Evolutionary conservation across 2,888 invertebrate genomes (phyloP).

Genomic region (Timema cristinae): DNA sequence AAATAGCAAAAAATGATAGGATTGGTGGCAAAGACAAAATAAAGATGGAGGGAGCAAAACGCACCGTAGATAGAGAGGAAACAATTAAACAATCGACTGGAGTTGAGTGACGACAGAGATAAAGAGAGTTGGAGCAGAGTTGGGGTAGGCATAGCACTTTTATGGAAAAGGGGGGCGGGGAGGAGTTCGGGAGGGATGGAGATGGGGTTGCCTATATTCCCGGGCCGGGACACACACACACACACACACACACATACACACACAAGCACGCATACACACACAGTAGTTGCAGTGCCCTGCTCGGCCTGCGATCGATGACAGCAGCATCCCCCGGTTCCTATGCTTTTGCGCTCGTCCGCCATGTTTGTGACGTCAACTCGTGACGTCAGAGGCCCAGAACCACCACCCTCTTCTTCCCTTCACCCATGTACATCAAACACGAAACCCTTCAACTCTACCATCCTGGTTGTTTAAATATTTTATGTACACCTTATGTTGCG

Average conservation of each 20-base stretch:
- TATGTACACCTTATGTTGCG: constrained; percentile 9
- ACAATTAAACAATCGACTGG: constrained; percentile 1
- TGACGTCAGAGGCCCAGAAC: constrained; percentile 7
- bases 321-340: neutral
- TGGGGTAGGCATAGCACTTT: neutral
- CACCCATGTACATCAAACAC: neutral
- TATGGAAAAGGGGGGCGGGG: neutral
- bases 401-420: neutral
- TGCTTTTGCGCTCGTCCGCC: constrained; percentile 1
- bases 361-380: constrained; percentile 13
- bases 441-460: neutral
- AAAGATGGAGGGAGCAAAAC: neutral
- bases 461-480: constrained; percentile 14
- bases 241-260: too few relatives aligned
- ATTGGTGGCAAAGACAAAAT: too few relatives aligned
- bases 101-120: neutral
- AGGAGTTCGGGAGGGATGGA: neutral
- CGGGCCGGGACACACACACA: constrained; percentile 11
- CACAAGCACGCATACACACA: too few relatives aligned
- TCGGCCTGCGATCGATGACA: constrained; percentile 10
- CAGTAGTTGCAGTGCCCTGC: neutral
- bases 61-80: neutral
- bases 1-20: too few relatives aligned
- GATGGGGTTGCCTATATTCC: neutral
- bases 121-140: too few relatives aligned